Percentiles rank a stretch among this genome's conserved stretches.
Conservation (phyloP, 2,888 invertebrate genomes). For the Vesta saturnalis region DNA sequence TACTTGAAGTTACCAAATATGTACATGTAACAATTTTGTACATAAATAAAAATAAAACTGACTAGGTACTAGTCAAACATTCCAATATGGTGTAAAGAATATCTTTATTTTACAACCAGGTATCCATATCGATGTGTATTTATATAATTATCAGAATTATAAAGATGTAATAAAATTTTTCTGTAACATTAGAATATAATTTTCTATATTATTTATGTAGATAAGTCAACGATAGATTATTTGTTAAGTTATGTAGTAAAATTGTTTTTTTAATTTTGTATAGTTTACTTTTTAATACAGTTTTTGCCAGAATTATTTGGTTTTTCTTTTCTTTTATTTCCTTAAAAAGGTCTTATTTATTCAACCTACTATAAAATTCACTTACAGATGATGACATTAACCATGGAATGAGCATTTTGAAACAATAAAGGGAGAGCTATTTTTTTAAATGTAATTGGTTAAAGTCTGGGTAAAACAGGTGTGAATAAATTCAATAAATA, state of each 20-base stretch:
- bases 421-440: too few relatives aligned
- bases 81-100: conserved; percentile 54
- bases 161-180: conserved; percentile 46
- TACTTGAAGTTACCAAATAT: conserved; percentile 64
- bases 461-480: too few relatives aligned
- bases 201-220: conserved; percentile 52
- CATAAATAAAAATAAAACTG: conserved; percentile 56
- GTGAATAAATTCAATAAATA: too few relatives aligned
- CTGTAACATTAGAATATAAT: conserved; percentile 54
- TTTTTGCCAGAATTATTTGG: conserved; percentile 52
- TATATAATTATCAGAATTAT: conserved; percentile 35
- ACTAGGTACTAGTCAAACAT: conserved; percentile 61
- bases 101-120: conserved; percentile 50
- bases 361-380: too few relatives aligned
- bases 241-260: conserved; percentile 58
- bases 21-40: conserved; percentile 60
- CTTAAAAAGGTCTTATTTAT: too few relatives aligned
- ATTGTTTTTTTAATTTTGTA: conserved; percentile 59
- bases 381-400: too few relatives aligned
- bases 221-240: conserved; percentile 55
- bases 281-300: conserved; percentile 61
- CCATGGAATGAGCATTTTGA: too few relatives aligned
- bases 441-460: too few relatives aligned
- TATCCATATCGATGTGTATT: conserved; percentile 57
- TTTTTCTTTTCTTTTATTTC: too few relatives aligned